phyloP scores from a whole-genome alignment of 2,888 invertebrate species.

The Chalcosyrphus nemorum region DNA sequence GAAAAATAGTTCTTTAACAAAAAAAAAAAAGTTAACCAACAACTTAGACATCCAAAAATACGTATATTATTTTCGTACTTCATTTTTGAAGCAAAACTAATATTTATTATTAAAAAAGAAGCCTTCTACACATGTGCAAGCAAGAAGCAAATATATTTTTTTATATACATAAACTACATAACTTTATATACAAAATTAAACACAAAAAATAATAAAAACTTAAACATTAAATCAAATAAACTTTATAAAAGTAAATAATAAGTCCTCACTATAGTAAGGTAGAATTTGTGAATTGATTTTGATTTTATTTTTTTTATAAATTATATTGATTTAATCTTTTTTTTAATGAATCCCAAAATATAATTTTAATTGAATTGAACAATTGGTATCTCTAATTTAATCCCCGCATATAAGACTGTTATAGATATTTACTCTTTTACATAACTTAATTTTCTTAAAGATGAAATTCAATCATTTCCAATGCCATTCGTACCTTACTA shows the following conservation, averaged over 20 bases:
- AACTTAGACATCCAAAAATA: constrained; percentile 7
- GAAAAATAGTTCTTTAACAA: not conserved
- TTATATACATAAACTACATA: constrained; percentile 29
- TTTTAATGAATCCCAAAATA: not conserved
- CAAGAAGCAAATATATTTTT: constrained; percentile 54
- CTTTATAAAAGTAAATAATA: constrained; percentile 19
- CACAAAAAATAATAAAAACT: constrained; percentile 14
- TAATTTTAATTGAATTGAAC: not conserved
- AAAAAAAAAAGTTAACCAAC: constrained; percentile 27
- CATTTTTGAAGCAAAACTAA: constrained; percentile 4
- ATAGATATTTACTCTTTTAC: not conserved
- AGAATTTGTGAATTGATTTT: constrained; percentile 60
- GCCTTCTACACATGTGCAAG: constrained; percentile 69
- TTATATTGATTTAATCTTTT: not conserved
- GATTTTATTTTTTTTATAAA: constrained; percentile 16
- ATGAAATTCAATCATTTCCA: constrained; percentile 74
- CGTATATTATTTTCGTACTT: not conserved
- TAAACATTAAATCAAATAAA: constrained; percentile 22
- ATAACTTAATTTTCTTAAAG: constrained; percentile 42
- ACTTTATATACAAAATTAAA: not conserved
- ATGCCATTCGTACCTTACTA: constrained; percentile 74
- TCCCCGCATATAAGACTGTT: not conserved
- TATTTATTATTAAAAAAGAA: constrained; percentile 51
- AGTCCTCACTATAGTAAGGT: constrained; percentile 74
- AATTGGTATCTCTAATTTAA: not conserved